Evolutionary conservation across 2,113 vertebrate species (phyloP).

Genomic region (Sceloporus tristichus): DNA sequence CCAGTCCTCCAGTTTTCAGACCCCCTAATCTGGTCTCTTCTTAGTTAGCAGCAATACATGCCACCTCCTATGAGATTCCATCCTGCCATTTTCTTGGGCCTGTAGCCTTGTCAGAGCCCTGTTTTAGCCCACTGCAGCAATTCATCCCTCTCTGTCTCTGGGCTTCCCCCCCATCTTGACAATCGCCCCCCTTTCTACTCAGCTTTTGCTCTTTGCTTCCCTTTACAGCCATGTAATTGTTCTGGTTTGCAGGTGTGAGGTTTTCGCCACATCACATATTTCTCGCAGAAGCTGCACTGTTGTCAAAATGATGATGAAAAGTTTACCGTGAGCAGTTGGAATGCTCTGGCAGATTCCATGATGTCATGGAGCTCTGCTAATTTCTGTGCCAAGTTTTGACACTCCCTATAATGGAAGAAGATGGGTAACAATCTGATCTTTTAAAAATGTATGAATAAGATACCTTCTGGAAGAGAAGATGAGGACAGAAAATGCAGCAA

Average conservation of each 20-base stretch:
- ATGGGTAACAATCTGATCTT: neutral
- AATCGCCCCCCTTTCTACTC: neutral
- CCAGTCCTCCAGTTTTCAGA: neutral
- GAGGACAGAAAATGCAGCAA: neutral
- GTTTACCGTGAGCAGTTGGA: neutral
- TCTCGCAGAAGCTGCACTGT: neutral
- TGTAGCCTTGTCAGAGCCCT: too few species aligned
- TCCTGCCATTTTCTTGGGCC: neutral
- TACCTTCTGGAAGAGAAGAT: neutral
- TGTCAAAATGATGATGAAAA: neutral
- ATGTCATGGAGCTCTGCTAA: neutral
- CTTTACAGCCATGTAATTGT: too few species aligned
- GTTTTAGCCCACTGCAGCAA: too few species aligned
- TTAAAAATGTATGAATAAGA: neutral
- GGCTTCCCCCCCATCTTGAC: neutral
- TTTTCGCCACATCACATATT: neutral
- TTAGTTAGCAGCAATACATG: neutral
- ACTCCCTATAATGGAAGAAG: neutral
- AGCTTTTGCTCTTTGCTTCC: neutral
- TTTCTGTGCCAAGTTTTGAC: too few species aligned
- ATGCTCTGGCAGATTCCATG: neutral
- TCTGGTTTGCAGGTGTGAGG: neutral
- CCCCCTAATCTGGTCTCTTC: neutral
- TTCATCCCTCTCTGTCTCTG: neutral
- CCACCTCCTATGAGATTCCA: neutral